Base-by-base conservation (phyloP, 1,140 invertebrate genomes). In the Brachionus rubens region DNA sequence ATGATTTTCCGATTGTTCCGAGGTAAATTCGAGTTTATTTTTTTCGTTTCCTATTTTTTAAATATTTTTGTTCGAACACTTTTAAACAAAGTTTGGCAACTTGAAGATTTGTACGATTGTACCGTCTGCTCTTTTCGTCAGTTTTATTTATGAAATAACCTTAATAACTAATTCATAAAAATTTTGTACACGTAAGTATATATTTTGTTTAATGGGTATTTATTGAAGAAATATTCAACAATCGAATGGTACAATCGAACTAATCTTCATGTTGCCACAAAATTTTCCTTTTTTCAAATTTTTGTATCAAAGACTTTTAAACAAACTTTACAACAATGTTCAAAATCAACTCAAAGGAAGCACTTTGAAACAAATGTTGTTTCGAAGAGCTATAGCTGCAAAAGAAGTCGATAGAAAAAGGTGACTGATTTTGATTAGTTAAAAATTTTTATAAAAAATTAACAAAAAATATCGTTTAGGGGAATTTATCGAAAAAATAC, bases 1-100 rank as follows among this genome's bases (percentile, higher is more conserved):
- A 94, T 2, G 89, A 97, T 46, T 92, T 94, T 83, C 92, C 94
- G 30, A 92, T 93, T n/a, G 94, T 98, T 67, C 96, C 96, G 0
- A 87, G 95, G 75, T 86, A 33, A 6, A 59, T 3, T 59, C 26
- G 3, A 4, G 3, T 21, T 52, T 52, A 52, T 24, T 24, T 24
- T 12, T 24, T 16, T 48, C 1, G 12, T 48, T 21, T 26, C 14
- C n/a, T n/a, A n/a, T n/a, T n/a, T n/a, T n/a, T n/a, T n/a, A n/a
- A n/a, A n/a, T n/a, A n/a, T n/a, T n/a, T n/a, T n/a, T n/a, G n/a
- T n/a, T n/a, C n/a, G n/a, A n/a, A n/a, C n/a, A n/a, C n/a, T n/a
- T n/a, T n/a, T n/a, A n/a, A n/a, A n/a, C n/a, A n/a, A n/a, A n/a
- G n/a, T n/a, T n/a, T n/a, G n/a, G n/a, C n/a, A n/a, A n/a, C n/a